Percentiles rank a stretch among this genome's conserved stretches.
phyloP scores from a whole-genome alignment of 2,113 vertebrate genomes.

The Muntiacus muntjak region DNA sequence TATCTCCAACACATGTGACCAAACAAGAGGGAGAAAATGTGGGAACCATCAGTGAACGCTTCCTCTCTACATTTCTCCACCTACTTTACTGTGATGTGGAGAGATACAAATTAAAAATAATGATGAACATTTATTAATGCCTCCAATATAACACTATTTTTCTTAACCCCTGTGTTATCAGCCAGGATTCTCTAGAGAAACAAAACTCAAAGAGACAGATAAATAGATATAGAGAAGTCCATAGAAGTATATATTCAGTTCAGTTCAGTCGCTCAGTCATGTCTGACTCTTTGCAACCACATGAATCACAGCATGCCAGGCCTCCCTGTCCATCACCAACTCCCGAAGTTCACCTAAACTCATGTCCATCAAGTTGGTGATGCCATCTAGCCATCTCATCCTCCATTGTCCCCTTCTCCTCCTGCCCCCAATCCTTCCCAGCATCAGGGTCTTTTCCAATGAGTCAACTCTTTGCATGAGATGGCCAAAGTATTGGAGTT shows the following conservation, averaged over 20 bases:
- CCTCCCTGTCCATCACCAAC: too few relatives aligned
- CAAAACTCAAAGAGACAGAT: not conserved
- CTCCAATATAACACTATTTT: not conserved
- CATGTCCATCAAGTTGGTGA: too few relatives aligned
- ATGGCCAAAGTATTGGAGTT: too few relatives aligned
- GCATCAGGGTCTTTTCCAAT: too few relatives aligned
- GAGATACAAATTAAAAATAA: not conserved
- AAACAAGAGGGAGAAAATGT: constrained; percentile 37
- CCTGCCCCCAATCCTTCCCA: too few relatives aligned
- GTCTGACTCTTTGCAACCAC: not conserved
- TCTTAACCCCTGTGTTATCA: not conserved
- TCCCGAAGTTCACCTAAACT: too few relatives aligned
- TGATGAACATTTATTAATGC: not conserved
- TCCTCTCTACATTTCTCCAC: not conserved
- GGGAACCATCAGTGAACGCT: not conserved
- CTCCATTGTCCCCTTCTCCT: too few relatives aligned
- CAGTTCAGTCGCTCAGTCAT: not conserved
- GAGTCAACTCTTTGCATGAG: too few relatives aligned
- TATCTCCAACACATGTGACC: constrained; percentile 52
- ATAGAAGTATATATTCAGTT: not conserved
- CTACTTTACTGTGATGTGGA: not conserved
- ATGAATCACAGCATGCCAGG: too few relatives aligned
- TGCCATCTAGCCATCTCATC: too few relatives aligned
- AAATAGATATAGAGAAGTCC: not conserved
- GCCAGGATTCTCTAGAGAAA: not conserved